These are phyloP conservation scores for Tetragonula carbonaria DNA, from an alignment of 2,888 invertebrate genomes.

Conservation along the genomic window DNA sequence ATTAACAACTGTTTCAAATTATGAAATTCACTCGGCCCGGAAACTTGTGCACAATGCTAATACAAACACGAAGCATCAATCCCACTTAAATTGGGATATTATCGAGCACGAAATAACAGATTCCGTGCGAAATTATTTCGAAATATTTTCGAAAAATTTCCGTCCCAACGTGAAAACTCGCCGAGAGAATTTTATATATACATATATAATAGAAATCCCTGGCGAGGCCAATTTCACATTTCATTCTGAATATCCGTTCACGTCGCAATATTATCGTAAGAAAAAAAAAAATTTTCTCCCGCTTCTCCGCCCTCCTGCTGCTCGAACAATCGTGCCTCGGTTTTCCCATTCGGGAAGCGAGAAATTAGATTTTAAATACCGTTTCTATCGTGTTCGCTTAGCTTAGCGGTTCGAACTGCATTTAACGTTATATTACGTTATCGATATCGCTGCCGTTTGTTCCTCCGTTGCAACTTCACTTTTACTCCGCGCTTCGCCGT, in stretches of 20 bases:
- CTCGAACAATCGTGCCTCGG: not conserved
- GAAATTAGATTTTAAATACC: not conserved
- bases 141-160: not conserved
- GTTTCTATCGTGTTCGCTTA: not conserved
- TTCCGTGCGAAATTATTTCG: not conserved
- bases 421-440: conserved; percentile 3
- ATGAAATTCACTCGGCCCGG: not conserved
- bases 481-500: not conserved
- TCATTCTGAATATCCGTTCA: not conserved
- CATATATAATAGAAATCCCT: too few species aligned
- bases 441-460: not conserved
- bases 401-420: not conserved
- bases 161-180: too few species aligned
- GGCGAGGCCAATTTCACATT: not conserved
- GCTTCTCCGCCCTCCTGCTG: too few species aligned
- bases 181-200: not conserved
- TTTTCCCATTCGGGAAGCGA: not conserved
- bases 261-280: not conserved
- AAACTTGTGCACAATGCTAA: not conserved
- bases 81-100: not conserved
- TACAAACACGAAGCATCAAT: not conserved
- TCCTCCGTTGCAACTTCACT: not conserved
- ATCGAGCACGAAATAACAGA: not conserved
- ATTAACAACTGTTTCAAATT: too few species aligned
- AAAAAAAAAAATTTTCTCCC: not conserved